A percentile compares a stretch with the other conserved stretches of the same genome.
phyloP scores from a whole-genome alignment of 2,888 invertebrate species.

The Stenurella melanura region DNA sequence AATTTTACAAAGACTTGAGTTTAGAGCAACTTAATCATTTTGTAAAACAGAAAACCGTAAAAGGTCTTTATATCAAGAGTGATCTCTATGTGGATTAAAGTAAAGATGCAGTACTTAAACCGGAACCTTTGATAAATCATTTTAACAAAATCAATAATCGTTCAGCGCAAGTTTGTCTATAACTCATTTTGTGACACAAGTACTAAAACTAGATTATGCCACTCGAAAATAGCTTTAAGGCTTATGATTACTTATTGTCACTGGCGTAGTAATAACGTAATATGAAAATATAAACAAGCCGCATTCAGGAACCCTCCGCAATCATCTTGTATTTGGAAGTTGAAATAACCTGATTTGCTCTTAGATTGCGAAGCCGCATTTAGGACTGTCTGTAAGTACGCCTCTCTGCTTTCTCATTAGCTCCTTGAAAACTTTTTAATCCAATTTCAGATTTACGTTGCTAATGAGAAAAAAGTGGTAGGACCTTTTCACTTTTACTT shows the following conservation, averaged over 20 bases:
- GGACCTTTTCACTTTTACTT: slow-evolving; percentile 48
- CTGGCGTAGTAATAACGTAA: neutral
- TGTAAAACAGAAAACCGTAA: neutral
- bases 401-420: slow-evolving; percentile 52
- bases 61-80: slow-evolving; percentile 1
- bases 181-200: slow-evolving; percentile 20
- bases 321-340: slow-evolving; percentile 50
- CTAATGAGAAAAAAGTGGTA: slow-evolving; percentile 57
- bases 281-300: slow-evolving; percentile 10
- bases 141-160: slow-evolving; percentile 11
- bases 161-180: neutral
- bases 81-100: slow-evolving; percentile 13
- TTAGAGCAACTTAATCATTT: neutral
- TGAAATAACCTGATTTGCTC: slow-evolving; percentile 51
- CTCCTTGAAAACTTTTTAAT: slow-evolving; percentile 54
- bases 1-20: no score
- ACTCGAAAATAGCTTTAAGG: neutral
- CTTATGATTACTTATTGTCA: neutral
- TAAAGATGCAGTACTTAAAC: neutral
- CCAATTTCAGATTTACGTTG: slow-evolving; percentile 54
- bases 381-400: slow-evolving; percentile 44
- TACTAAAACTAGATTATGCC: slow-evolving; percentile 14
- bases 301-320: slow-evolving; percentile 8
- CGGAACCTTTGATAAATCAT: slow-evolving; percentile 15
- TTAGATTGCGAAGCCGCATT: slow-evolving; percentile 48